Conservation (phyloP, 1,140 invertebrate species). For the Apis laboriosa region DNA sequence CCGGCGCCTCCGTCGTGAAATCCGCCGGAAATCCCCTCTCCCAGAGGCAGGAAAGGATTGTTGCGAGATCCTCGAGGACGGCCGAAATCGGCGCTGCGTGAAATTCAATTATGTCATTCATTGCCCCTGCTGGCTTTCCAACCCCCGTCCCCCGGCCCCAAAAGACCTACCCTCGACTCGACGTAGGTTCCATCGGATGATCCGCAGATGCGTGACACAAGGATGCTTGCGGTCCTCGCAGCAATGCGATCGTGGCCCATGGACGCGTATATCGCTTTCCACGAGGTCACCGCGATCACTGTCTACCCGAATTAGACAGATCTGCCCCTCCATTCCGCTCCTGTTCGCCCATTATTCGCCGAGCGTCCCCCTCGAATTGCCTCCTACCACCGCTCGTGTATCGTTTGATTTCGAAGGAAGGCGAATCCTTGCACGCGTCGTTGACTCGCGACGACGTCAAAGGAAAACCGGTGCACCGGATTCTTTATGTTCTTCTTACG, state of each 20-base stretch:
- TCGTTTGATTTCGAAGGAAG: constrained; percentile 45
- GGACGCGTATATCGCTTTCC: constrained; percentile 63
- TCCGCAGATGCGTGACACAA: constrained; percentile 76
- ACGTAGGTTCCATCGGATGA: constrained; percentile 65
- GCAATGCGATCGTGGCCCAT: not conserved
- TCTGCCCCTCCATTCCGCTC: constrained; percentile 19
- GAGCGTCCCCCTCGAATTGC: not conserved
- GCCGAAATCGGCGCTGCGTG: constrained; percentile 69
- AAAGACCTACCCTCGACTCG: constrained; percentile 42
- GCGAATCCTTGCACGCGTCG: constrained; percentile 58
- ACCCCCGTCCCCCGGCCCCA: constrained; percentile 19
- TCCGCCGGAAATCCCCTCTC: constrained; percentile 16
- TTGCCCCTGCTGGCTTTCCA: constrained; percentile 63
- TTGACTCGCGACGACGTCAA: constrained; percentile 47
- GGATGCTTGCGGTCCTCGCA: constrained; percentile 55
- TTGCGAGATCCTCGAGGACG: not conserved
- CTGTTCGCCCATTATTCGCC: constrained; percentile 34
- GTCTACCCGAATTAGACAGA: constrained; percentile 72
- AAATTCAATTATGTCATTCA: constrained; percentile 80
- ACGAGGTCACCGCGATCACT: constrained; percentile 74
- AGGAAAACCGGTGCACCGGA: constrained; percentile 23
- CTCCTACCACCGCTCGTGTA: constrained; percentile 52
- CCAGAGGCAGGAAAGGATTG: constrained; percentile 22
- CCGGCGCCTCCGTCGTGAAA: not conserved
- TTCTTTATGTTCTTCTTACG: constrained; percentile 34